These are phyloP conservation scores for Philhelius pedissequus DNA, from an alignment of 2,888 invertebrate genomes.

Conservation along the genomic window DNA sequence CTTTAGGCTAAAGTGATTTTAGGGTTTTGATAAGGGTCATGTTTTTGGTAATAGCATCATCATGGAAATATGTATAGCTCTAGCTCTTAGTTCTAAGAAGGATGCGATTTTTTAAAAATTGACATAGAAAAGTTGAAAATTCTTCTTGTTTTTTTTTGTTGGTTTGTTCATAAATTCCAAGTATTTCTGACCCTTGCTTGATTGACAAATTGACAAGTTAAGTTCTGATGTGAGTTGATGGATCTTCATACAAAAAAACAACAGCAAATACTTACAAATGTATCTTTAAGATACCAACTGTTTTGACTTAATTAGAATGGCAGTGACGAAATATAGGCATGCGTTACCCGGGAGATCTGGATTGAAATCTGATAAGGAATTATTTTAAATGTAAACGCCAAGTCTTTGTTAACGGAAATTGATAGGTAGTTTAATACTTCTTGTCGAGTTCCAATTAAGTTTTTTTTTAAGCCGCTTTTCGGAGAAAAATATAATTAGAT, in stretches of 20 bases:
- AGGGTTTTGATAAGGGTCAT: constrained; percentile 28
- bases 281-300: not conserved
- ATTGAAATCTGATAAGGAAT: too few relatives aligned
- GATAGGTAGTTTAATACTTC: too few relatives aligned
- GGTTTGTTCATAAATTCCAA: not conserved
- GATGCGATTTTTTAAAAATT: constrained; percentile 17
- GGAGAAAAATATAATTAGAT: too few relatives aligned
- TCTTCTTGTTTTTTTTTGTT: too few relatives aligned
- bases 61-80: not conserved
- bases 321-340: too few relatives aligned
- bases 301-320: too few relatives aligned
- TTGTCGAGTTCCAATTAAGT: too few relatives aligned
- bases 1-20: constrained; percentile 23
- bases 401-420: too few relatives aligned
- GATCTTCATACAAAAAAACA: not conserved
- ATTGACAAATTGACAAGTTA: not conserved
- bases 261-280: too few relatives aligned
- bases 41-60: not conserved
- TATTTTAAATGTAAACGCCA: too few relatives aligned
- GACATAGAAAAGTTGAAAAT: not conserved
- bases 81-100: not conserved
- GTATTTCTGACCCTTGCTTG: not conserved
- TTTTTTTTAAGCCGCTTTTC: too few relatives aligned
- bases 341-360: too few relatives aligned
- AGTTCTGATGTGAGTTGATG: not conserved